Base-by-base conservation (phyloP, 2,888 invertebrate species). In the Antheraea yamamai region DNA sequence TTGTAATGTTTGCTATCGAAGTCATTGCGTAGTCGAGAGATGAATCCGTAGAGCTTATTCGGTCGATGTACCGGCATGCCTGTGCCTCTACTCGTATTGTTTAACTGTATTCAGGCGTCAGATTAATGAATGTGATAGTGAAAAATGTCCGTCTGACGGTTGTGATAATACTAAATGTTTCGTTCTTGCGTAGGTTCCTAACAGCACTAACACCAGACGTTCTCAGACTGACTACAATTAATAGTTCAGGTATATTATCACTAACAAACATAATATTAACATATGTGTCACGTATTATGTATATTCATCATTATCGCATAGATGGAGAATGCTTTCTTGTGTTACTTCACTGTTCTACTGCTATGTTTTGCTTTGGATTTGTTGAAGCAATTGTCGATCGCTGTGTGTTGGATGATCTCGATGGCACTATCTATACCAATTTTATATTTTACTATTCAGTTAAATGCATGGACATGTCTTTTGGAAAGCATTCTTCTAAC, bases 151-250 rank as follows among this genome's bases (percentile, higher is more conserved):
- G 35, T 35, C 35, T n/a, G 58, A 55, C 18, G 58, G 4, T 10
- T 64, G 3, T 30, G 64, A 66, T 66, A 66, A 66, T 39, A 75
- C 71, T 75, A 75, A 68, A 71, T 26, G 61, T 75, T 71, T 75
- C 58, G 20, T 75, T 75, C 55, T 83, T 91, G 91, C 88, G 85
- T 95, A 95, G 95, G 95, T 95, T 95, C 91, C 93, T 95, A 92
- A 93, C 95, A 84, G 95, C 95, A 87, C 89, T 95, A 91, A 95
- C 95, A 84, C 95, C 95, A 83, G 95, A 95, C 85, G 95, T 95
- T 84, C 92, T 95, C 87, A 93, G 95, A 92, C 90, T 95, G 92
- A 95, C 95, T 78, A 94, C 95, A 85, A 95, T 95, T 84, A 95
- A 95, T 91, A 92, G 89, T 83, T 91, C 95, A 95, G 95, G 95